Evolutionary conservation across 1,140 invertebrate species (phyloP), one percentile per base, ranked within the genome.

Genomic region (Leptopilina boulardi): DNA sequence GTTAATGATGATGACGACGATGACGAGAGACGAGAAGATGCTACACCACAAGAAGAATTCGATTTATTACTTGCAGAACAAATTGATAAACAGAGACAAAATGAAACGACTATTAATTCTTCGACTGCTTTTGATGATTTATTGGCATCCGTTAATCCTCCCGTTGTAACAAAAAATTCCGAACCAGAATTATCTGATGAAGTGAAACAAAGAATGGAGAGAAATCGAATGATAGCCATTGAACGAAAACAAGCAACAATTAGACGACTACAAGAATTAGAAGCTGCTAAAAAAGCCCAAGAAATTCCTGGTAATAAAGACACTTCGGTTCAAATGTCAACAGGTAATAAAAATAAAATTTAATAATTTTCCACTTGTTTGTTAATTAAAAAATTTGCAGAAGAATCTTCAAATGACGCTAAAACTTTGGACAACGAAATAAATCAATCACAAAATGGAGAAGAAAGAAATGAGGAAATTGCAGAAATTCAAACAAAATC

Each of bases 11-110:
- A 87, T 5, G 83, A 84, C 6, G 85, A 84, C 30, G 78, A 82
- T 6, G 80, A 87, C 6, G 26, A 59, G n/a, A 77, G 77, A 15
- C 81, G 85, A 4, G 80, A 83, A 34, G 80, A 86, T 18, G 10
- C 76, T 18, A 9, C 38, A 21, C 82, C 87, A 0, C 84, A 87
- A 23, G 91, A 93, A 83, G 88, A 91, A 70, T 93, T 93, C 72
- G 92, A 93, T 86, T 88, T 90, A 21, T 72, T 93, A 18, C 81
- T 93, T 56, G 89, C 89, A 19, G 89, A 92, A 15, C 77, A 79
- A 66, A 79, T 83, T 13, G 74, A 81, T 38, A 80, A 78, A 73
- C 77, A 78, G 19, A 79, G 74, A 51, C 72, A 81, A 15, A 75
- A 44, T 26, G 72, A 59, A 47, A 11, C 26, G 15, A 0, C 4